These are phyloP conservation scores for Sebastes diploproa DNA, from an alignment of 2,797 vertebrate species.

Conservation along the genomic window DNA sequence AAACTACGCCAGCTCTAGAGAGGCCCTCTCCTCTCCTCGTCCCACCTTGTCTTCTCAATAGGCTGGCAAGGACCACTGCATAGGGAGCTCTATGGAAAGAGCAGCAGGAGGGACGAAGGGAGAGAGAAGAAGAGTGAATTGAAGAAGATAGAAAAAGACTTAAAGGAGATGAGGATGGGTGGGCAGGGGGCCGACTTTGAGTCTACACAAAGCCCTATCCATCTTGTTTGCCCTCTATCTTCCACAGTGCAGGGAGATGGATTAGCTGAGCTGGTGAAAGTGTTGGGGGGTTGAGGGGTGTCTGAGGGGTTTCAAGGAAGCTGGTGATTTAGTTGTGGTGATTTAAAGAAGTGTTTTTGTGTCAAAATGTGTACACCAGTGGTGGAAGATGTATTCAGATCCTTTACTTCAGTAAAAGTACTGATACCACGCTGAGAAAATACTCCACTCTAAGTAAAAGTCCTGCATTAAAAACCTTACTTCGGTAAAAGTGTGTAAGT, in stretches of 20 bases:
- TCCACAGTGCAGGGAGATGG: constrained; percentile 53
- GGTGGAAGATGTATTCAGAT: too few relatives aligned
- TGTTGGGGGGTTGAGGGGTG: not conserved
- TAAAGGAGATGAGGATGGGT: constrained; percentile 14
- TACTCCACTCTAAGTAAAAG: too few relatives aligned
- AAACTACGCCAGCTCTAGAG: constrained; percentile 45
- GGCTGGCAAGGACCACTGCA: constrained; percentile 24
- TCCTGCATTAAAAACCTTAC: too few relatives aligned
- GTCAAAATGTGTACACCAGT: not conserved
- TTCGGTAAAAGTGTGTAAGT: too few relatives aligned
- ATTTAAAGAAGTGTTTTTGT: constrained; percentile 12
- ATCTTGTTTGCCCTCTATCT: constrained; percentile 60
- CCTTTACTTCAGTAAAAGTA: too few relatives aligned
- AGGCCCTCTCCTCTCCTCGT: constrained; percentile 37
- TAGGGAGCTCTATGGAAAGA: constrained; percentile 20
- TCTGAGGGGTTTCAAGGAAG: constrained; percentile 20
- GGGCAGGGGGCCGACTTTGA: constrained; percentile 4
- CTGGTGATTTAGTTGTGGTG: constrained; percentile 28
- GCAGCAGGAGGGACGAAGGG: not conserved
- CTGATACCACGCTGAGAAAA: too few relatives aligned
- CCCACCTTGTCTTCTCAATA: constrained; percentile 33
- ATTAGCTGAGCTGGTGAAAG: constrained; percentile 37
- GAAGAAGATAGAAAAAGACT: constrained; percentile 13
- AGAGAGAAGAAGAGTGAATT: not conserved
- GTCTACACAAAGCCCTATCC: constrained; percentile 54